These are phyloP conservation scores for Siderastrea radians DNA, from an alignment of 92 coral and sea anemone genomes.

Conservation along the genomic window DNA sequence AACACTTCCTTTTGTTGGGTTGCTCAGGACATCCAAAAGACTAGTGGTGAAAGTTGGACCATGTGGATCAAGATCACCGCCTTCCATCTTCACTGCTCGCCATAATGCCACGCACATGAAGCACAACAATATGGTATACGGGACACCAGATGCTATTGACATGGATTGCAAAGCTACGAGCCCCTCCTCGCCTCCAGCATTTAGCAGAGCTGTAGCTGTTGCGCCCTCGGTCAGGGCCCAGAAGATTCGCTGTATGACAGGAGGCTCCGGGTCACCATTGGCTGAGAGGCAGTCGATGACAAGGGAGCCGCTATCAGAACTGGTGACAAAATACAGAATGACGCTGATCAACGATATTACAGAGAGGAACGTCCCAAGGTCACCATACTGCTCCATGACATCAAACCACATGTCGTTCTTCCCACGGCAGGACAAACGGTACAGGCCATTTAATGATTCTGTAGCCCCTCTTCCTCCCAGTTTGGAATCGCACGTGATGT, in stretches of 20 bases:
- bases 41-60: conserved; percentile 78
- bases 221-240: conserved; percentile 93
- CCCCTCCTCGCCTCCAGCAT: conserved; percentile 79
- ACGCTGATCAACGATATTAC: conserved; percentile 84
- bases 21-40: conserved; percentile 75
- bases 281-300: conserved; percentile 95
- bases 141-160: conserved; percentile 79
- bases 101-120: conserved; percentile 85
- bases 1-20: conserved; percentile 41
- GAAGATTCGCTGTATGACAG: conserved; percentile 89
- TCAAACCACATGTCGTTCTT: conserved; percentile 88
- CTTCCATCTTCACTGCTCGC: conserved; percentile 72
- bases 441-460: conserved; percentile 66
- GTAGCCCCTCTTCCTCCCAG: conserved; percentile 69
- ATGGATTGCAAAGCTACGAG: conserved; percentile 79
- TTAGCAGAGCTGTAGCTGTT: conserved; percentile 81
- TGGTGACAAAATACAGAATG: conserved; percentile 90
- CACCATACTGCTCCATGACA: conserved; percentile 84
- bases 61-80: conserved; percentile 73
- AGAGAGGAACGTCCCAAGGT: conserved; percentile 67
- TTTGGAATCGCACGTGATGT: conserved; percentile 76
- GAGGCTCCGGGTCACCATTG: conserved; percentile 95
- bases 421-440: conserved; percentile 87
- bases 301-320: conserved; percentile 95
- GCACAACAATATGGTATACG: conserved; percentile 75